Percentiles rank a stretch among this genome's conserved stretches.
These are phyloP conservation scores for Oreohelix idahoensis DNA, from an alignment of 1,140 invertebrate genomes.

Conservation along the genomic window DNA sequence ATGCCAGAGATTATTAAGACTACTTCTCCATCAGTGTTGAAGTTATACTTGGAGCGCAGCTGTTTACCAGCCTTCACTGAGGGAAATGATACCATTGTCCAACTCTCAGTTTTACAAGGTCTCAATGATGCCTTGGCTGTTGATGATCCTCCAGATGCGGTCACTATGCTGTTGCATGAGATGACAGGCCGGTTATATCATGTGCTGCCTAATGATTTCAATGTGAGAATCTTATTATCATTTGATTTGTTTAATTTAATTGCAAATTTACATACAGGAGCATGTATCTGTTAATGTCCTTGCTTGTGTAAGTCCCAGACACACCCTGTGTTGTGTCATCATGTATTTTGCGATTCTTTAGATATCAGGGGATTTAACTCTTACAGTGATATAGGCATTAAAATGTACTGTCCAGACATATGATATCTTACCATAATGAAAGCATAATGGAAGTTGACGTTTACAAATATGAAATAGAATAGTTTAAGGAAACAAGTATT, in stretches of 20 bases:
- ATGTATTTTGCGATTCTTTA: too few species aligned
- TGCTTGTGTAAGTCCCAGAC: too few species aligned
- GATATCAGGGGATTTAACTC: too few species aligned
- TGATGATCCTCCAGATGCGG: constrained; percentile 59
- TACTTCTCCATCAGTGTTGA: constrained; percentile 43
- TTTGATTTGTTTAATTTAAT: constrained; percentile 1
- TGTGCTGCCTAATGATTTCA: constrained; percentile 24
- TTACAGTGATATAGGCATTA: too few species aligned
- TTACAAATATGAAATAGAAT: too few species aligned
- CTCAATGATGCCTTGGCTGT: constrained; percentile 56
- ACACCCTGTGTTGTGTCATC: too few species aligned
- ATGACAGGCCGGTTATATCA: constrained; percentile 49
- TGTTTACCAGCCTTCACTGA: constrained; percentile 46
- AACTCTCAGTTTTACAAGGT: constrained; percentile 52
- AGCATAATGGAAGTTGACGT: too few species aligned
- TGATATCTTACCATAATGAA: too few species aligned
- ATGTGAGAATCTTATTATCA: constrained; percentile 35
- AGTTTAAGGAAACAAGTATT: too few species aligned
- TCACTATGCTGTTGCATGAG: constrained; percentile 52
- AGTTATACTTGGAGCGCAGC: constrained; percentile 50
- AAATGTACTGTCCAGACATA: too few species aligned
- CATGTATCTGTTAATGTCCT: too few species aligned
- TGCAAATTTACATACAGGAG: too few species aligned
- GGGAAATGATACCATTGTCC: background rate
- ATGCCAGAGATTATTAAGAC: constrained; percentile 49